Conservation (phyloP, 2,888 invertebrate species). For the Drosophila falleni region DNA sequence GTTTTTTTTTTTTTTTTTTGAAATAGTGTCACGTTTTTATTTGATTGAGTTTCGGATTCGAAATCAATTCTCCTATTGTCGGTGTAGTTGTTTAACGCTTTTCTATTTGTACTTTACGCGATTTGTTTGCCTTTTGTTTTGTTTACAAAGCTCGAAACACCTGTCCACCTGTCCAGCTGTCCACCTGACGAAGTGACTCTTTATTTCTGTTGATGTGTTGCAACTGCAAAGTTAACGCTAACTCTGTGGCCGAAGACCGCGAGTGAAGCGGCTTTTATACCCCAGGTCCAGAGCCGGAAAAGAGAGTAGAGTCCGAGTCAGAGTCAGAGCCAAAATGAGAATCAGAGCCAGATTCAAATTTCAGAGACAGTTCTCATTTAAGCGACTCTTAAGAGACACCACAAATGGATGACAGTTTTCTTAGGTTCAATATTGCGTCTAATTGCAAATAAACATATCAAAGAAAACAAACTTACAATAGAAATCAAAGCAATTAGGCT, state of each 20-base stretch:
- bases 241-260: constrained; percentile 37
- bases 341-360: background rate
- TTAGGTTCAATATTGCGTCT: constrained; percentile 18
- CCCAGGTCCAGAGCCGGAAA: constrained; percentile 7
- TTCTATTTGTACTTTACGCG: constrained; percentile 72
- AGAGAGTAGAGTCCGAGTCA: constrained; percentile 9
- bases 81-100: constrained; percentile 32
- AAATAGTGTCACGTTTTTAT: constrained; percentile 10
- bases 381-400: constrained; percentile 24
- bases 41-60: constrained; percentile 3
- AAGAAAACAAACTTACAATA: constrained; percentile 6
- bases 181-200: constrained; percentile 8
- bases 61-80: constrained; percentile 6
- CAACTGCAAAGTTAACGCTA: constrained; percentile 22
- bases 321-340: constrained; percentile 8
- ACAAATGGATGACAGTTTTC: constrained; percentile 8
- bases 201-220: constrained; percentile 18
- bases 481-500: constrained; percentile 12
- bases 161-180: no score
- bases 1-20: no score
- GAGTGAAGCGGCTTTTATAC: constrained; percentile 43
- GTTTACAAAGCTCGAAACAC: constrained; percentile 54
- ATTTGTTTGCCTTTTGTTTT: constrained; percentile 54
- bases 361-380: background rate
- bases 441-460: constrained; percentile 18